Percentiles rank a stretch among this genome's conserved stretches.
Evolutionary conservation across 2,113 vertebrate genomes (phyloP).

Genomic region (Tringa solitaria): DNA sequence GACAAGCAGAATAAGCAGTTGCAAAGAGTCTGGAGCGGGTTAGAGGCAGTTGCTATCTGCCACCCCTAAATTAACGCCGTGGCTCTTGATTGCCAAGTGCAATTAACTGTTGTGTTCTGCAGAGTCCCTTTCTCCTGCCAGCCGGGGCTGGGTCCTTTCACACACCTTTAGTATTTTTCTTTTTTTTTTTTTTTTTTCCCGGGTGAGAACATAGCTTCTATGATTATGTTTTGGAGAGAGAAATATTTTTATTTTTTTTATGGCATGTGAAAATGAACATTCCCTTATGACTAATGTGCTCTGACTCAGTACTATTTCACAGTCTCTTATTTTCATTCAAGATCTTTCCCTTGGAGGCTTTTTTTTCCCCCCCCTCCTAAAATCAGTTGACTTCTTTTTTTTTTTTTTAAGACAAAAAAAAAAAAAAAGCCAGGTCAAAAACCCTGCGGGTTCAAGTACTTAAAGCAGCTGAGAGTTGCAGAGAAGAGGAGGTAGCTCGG

Average conservation of each 20-base stretch:
- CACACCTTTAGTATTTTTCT: neutral
- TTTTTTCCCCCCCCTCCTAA: neutral
- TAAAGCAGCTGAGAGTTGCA: neutral
- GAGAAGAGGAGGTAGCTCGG: neutral
- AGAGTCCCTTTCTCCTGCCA: neutral
- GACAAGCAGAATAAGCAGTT: neutral
- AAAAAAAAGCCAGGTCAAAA: neutral
- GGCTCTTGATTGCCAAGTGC: neutral
- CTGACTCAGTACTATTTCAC: neutral
- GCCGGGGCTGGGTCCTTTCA: neutral
- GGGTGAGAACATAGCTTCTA: neutral
- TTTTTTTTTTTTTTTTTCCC: neutral
- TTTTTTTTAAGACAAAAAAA: no score
- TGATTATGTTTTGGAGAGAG: neutral
- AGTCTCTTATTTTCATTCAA: neutral
- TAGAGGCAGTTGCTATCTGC: neutral
- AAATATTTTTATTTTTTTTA: neutral
- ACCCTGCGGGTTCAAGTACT: neutral
- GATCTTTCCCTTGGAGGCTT: conserved; percentile 1
- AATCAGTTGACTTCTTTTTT: neutral
- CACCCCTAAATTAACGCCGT: neutral
- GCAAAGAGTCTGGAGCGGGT: neutral
- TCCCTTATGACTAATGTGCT: neutral
- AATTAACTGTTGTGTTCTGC: neutral
- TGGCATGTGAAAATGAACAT: neutral